These are phyloP conservation scores for Melinopterus prodromus DNA, from an alignment of 2,888 invertebrate genomes.

Conservation along the genomic window DNA sequence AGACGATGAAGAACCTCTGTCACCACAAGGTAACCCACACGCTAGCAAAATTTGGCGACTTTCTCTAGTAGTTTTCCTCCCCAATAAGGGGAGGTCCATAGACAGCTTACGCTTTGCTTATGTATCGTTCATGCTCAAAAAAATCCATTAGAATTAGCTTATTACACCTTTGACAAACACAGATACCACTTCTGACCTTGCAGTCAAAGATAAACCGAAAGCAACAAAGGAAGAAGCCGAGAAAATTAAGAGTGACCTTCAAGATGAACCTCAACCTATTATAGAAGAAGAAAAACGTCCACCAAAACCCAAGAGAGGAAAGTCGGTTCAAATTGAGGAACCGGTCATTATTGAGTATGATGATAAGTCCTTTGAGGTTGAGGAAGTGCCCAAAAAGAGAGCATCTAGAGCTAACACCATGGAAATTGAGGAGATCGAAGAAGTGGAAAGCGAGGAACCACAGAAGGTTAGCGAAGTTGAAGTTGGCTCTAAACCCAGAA, in stretches of 20 bases:
- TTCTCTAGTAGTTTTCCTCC: not conserved
- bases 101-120: conserved; percentile 26
- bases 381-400: conserved; percentile 17
- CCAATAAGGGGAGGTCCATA: not conserved
- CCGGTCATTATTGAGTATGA: conserved; percentile 35
- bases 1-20: conserved; percentile 37
- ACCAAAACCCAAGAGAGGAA: conserved; percentile 34
- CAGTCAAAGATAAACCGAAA: not conserved
- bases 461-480: not conserved
- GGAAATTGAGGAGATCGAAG: conserved; percentile 43
- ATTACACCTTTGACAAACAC: conserved; percentile 22
- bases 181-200: conserved; percentile 20
- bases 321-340: conserved; percentile 43
- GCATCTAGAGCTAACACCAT: conserved; percentile 38
- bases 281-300: conserved; percentile 31
- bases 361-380: conserved; percentile 9
- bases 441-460: conserved; percentile 26
- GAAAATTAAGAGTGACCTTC: conserved; percentile 28
- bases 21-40: conserved; percentile 30
- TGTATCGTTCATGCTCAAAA: conserved; percentile 16
- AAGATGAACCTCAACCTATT: conserved; percentile 36
- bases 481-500: not conserved
- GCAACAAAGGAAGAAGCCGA: conserved; percentile 35
- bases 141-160: conserved; percentile 10
- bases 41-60: conserved; percentile 7